Evolutionary conservation across 2,888 invertebrate genomes (phyloP).

Genomic region (Colletes collaris): DNA sequence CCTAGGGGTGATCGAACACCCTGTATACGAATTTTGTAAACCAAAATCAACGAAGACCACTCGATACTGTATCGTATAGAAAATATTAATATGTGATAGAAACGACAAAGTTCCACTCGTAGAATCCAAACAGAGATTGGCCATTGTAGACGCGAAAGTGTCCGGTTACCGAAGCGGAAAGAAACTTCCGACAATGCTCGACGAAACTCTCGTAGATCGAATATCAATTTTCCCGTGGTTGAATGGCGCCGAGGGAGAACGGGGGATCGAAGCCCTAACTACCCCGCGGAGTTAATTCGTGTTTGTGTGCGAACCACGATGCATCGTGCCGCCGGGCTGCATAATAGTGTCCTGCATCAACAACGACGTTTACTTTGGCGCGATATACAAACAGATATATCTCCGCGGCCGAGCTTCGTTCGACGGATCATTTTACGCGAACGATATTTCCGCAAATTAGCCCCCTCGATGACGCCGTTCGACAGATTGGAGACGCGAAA

Average conservation of each 20-base stretch:
- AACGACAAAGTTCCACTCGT: not conserved
- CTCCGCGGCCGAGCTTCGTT: slow-evolving; percentile 20
- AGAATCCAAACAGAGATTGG: no score
- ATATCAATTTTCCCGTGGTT: slow-evolving; percentile 43
- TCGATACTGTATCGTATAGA: no score
- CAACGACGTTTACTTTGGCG: slow-evolving; percentile 50
- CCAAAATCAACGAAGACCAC: no score
- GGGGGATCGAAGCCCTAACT: slow-evolving; percentile 37
- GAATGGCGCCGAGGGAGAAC: slow-evolving; percentile 5
- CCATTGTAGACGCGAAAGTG: not conserved
- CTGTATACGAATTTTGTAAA: no score
- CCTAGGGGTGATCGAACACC: no score
- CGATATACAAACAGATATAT: slow-evolving; percentile 52
- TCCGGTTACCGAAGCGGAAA: slow-evolving; percentile 2
- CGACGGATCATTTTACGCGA: slow-evolving; percentile 47
- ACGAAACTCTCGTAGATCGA: slow-evolving; percentile 23
- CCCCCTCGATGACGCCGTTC: not conserved
- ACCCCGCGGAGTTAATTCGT: slow-evolving; percentile 49
- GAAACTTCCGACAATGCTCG: not conserved
- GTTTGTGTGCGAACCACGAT: slow-evolving; percentile 34
- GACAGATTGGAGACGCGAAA: no score
- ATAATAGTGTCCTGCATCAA: slow-evolving; percentile 55
- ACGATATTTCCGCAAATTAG: slow-evolving; percentile 47
- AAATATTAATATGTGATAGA: no score
- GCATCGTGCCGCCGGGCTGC: slow-evolving; percentile 26